A percentile compares a stretch with the other conserved stretches of the same genome.
Conservation (phyloP, 2,113 vertebrate genomes). For the Phalacrocorax brasilianus region DNA sequence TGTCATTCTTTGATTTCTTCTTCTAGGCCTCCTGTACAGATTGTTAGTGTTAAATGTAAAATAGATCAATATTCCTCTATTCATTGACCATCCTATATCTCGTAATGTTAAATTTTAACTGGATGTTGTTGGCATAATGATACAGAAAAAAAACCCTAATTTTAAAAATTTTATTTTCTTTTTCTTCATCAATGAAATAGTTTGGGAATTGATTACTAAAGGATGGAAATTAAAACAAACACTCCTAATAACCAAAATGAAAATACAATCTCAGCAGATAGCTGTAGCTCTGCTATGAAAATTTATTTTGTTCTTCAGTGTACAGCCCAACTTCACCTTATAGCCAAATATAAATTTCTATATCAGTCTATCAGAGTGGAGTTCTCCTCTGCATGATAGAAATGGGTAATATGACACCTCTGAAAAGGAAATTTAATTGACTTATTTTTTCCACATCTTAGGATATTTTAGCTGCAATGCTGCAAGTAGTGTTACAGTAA, state of each 20-base stretch:
- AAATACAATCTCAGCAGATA: slow-evolving; percentile 20
- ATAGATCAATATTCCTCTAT: neutral
- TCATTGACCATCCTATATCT: neutral
- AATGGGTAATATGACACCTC: slow-evolving; percentile 26
- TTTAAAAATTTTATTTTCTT: neutral
- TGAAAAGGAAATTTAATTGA: slow-evolving; percentile 59
- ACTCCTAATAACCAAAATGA: slow-evolving; percentile 30
- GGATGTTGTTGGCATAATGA: neutral
- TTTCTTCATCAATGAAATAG: slow-evolving; percentile 19
- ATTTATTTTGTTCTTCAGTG: slow-evolving; percentile 26
- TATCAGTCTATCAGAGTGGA: slow-evolving; percentile 34
- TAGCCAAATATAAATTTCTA: slow-evolving; percentile 52
- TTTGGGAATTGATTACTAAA: slow-evolving; percentile 30
- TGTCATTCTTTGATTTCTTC: neutral
- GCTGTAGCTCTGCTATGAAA: neutral
- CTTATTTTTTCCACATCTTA: slow-evolving; percentile 53
- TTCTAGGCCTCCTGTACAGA: neutral
- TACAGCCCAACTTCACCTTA: neutral
- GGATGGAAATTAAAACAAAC: slow-evolving; percentile 35
- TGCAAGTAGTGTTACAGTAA: slow-evolving; percentile 26
- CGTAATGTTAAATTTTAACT: slow-evolving; percentile 4
- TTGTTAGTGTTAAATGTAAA: neutral
- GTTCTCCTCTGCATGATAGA: slow-evolving; percentile 42
- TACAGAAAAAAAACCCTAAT: neutral
- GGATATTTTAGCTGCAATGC: slow-evolving; percentile 11